Conservation (phyloP, 2,888 invertebrate species). For the Ethmia dodecea region DNA sequence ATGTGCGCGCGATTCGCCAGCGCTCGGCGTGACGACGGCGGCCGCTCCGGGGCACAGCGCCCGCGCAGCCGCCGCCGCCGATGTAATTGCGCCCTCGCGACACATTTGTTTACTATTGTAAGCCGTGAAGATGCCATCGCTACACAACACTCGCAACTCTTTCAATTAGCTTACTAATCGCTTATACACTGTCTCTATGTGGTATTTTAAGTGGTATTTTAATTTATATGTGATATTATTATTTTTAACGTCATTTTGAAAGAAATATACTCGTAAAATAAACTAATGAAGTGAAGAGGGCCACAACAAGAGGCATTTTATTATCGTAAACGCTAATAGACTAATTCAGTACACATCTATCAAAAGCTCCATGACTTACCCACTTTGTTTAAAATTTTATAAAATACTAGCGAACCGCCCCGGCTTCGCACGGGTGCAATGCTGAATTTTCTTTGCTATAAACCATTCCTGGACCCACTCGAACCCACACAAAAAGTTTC, state of each 20-base stretch:
- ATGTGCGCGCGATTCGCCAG: conserved; percentile 52
- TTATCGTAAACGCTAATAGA: too few species aligned
- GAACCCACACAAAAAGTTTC: too few species aligned
- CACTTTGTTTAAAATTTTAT: too few species aligned
- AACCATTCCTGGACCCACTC: too few species aligned
- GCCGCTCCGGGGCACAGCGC: conserved; percentile 32
- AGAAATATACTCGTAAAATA: not conserved
- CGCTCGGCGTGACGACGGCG: conserved; percentile 49
- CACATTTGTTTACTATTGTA: conserved; percentile 76
- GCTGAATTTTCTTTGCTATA: too few species aligned
- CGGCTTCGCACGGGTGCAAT: too few species aligned
- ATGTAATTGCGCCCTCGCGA: conserved; percentile 66
- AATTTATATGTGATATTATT: not conserved
- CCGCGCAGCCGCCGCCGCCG: conserved; percentile 25
- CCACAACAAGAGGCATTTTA: too few species aligned
- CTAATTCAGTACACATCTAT: too few species aligned
- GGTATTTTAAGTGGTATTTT: too few species aligned
- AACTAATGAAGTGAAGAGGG: too few species aligned
- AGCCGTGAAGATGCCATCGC: conserved; percentile 75
- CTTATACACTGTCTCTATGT: conserved; percentile 3
- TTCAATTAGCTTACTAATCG: conserved; percentile 62
- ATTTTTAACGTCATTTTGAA: not conserved
- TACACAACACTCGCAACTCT: conserved; percentile 53
- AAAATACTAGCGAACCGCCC: too few species aligned
- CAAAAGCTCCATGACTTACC: too few species aligned